Conservation (phyloP, 2,888 invertebrate genomes). For the Stomorhina lunata region DNA sequence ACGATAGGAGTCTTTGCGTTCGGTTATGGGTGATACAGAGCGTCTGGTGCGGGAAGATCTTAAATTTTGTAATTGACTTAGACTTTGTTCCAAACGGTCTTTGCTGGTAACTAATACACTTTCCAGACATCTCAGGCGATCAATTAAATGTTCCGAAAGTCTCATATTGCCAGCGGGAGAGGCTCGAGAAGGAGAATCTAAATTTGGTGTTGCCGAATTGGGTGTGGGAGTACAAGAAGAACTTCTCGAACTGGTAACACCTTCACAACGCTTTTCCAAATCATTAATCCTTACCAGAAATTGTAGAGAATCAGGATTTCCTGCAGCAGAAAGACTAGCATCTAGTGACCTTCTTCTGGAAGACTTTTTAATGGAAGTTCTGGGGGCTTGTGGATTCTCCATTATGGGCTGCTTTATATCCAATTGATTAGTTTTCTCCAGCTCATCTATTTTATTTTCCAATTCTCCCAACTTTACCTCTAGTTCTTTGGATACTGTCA, state of each 20-base stretch:
- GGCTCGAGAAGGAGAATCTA: conserved; percentile 56
- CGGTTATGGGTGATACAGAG: conserved; percentile 84
- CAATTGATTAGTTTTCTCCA: conserved; percentile 80
- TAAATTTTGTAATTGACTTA: conserved; percentile 83
- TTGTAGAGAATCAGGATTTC: conserved; percentile 88
- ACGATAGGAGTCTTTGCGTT: conserved; percentile 83
- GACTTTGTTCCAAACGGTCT: conserved; percentile 85
- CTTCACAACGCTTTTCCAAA: conserved; percentile 88
- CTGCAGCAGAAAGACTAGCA: conserved; percentile 82
- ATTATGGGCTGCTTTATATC: conserved; percentile 35
- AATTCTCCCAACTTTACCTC: conserved; percentile 91
- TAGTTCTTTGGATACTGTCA: conserved; percentile 89
- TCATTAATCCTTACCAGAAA: conserved; percentile 88
- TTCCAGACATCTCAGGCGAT: conserved; percentile 83
- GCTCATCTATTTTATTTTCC: conserved; percentile 87
- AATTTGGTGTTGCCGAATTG: conserved; percentile 66
- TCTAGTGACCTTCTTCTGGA: conserved; percentile 85
- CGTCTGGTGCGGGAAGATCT: conserved; percentile 84
- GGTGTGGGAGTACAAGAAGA: conserved; percentile 75
- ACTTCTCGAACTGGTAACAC: conserved; percentile 77
- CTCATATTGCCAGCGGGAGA: conserved; percentile 73
- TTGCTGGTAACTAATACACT: conserved; percentile 84
- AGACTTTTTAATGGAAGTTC: conserved; percentile 66
- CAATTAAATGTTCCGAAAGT: conserved; percentile 82
- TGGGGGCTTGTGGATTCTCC: conserved; percentile 26